These are phyloP conservation scores for Xylocampa areola DNA, from an alignment of 2,888 invertebrate genomes.

Conservation along the genomic window DNA sequence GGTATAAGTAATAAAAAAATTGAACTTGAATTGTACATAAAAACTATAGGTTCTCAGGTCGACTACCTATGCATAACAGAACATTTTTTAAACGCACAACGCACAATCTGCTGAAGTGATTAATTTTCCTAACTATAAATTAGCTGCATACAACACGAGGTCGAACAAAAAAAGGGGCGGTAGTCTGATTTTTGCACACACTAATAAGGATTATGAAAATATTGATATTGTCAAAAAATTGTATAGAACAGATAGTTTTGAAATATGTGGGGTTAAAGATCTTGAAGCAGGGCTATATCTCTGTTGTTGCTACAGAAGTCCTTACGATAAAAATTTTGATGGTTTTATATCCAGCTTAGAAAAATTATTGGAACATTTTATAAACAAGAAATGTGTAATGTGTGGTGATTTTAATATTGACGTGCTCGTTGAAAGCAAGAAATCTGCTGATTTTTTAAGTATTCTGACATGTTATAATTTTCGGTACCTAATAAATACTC, in stretches of 20 bases:
- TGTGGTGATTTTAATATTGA: conserved; percentile 3
- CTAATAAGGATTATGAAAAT: conserved; percentile 1
- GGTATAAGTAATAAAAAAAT: conserved; percentile 5
- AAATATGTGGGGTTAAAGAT: conserved; percentile 7
- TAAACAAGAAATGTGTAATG: background rate
- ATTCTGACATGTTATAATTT: background rate
- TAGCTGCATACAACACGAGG: conserved; percentile 9
- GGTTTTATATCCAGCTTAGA: background rate
- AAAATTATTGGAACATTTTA: conserved; percentile 2
- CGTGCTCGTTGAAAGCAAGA: background rate
- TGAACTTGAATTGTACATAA: conserved; percentile 2
- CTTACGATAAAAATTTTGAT: background rate
- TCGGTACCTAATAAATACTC: background rate
- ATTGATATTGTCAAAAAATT: background rate
- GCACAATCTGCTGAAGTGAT: background rate
- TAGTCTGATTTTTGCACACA: conserved; percentile 7
- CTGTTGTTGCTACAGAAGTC: conserved; percentile 7
- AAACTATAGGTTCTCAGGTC: background rate
- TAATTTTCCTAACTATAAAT: background rate
- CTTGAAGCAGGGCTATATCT: background rate
- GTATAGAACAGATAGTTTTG: conserved; percentile 4
- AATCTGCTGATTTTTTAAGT: background rate
- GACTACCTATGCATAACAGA: conserved; percentile 14
- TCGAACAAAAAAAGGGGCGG: conserved; percentile 8
- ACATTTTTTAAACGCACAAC: conserved; percentile 18